Base-by-base conservation (phyloP, 2,797 vertebrate genomes). In the Aplochiton taeniatus region DNA sequence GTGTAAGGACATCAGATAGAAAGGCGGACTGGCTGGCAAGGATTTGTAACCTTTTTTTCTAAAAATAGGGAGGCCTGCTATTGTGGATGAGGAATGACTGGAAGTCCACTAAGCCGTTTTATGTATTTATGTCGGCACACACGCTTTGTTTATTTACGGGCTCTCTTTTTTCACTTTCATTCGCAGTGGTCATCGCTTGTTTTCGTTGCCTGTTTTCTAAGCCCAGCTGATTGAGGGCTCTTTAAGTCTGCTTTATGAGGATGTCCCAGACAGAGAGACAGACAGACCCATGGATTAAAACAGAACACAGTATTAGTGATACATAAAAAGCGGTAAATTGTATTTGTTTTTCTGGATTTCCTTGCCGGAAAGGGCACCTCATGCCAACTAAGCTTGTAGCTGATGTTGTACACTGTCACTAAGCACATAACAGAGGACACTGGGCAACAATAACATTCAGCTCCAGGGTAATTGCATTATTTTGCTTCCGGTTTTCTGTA, bases 211-310 rank as follows among this genome's bases (percentile, higher is more conserved):
- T 60, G 46, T n/a, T 71, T 70, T 61, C 61, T 50, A 59, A 11
- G 70, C 75, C 72, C 69, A 83, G 81, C 68, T 62, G 75, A 82
- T 69, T 71, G 74, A 81, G 76, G 78, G 74, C 66, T 75, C 74
- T 81, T 80, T 79, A 75, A 68, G 74, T 82, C 58, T 73, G 70
- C 72, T 77, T 73, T 68, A 79, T 43, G 72, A 68, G 59, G 69
- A 77, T 84, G 81, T 83, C 84, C 75, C 77, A 68, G 77, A 85
- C 77, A 72, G 72, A 77, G 31, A 73, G 68, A 78, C 82, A 72
- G 72, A 78, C 46, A 73, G 68, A 79, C 82, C 74, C 56, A 18
- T 81, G 85, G 85, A 87, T 87, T 87, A 89, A 65, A 54, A 72
- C 65, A 73, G 82, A 73, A 84, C 80, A 83, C 75, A 65, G 43